Evolutionary conservation across 2,797 vertebrate species (phyloP), one percentile per base, ranked within the genome.

Genomic region (Ctenosaura bakeri): DNA sequence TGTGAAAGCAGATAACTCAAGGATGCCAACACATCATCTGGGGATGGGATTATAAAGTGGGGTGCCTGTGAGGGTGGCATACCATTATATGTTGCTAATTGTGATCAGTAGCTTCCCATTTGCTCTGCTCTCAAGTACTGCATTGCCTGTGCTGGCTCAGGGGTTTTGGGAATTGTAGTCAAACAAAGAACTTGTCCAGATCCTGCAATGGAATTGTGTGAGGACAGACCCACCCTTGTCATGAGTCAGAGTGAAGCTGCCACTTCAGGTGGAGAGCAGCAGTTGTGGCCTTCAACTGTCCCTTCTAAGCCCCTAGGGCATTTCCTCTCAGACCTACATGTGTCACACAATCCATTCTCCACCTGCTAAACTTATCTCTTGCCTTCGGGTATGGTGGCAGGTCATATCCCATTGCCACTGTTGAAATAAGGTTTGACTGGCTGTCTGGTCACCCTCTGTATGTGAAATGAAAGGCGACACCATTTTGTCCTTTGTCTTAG

Each of bases 1-100:
- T 18, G 71, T 32, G 93, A 90, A 91, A 90, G 86, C 59, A 87
- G 91, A 90, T 91, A 90, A 78, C 78, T 93, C 91, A 91, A 91
- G 91, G 80, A 71, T 2, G 73, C 87, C 62, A 90, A 77, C 76
- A 94, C 86, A 76, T 5, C 0, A 42, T 0, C 0, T 62, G 66
- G 35, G 42, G 82, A 69, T 50, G 86, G 77, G 26, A 88, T 91
- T 88, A 64, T 42, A 0, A 12, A 85, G 74, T 59, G 79, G 87
- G 54, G 81, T 86, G 73, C 46, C 42, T 83, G 56, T 59, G 74
- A 35, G 38, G 54, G 71, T 91, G 69, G 85, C 26, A 4, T 76
- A 83, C 35, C 90, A 1, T 81, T 83, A 12, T 90, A 84, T 88
- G 84, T 86, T 94, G 90, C 74, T 89, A 81, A 86, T 69, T 69